Evolutionary conservation across 2,113 vertebrate genomes (phyloP), one percentile per base, ranked within the genome.

Genomic region (Pimephales promelas): DNA sequence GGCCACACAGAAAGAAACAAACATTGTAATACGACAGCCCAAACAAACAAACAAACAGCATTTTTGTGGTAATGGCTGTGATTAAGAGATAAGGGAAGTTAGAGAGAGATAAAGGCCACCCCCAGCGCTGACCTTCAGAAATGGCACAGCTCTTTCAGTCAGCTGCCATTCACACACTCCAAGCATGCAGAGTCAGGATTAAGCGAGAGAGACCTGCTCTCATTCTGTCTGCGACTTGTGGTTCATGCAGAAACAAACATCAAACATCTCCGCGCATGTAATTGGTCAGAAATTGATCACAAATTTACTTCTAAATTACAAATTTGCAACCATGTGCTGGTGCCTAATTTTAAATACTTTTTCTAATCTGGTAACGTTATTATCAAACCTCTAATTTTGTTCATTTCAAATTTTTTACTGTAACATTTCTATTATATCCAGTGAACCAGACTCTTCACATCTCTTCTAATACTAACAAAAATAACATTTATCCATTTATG

Each of bases 41-140:
- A 83, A 84, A 40, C 40, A 88, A 82, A 61, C 80, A 91, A 88
- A 92, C 90, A 90, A 89, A 92, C 88, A 90, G 86, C 80, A 78
- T 89, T 87, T 83, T 75, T 64, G 66, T 83, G 73, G 86, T 92
- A 93, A 93, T 91, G 90, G 92, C 89, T 90, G 90, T 90, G 91
- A 92, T 94, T 93, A 92, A 88, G 86, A 88, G 92, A 91, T 91
- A 90, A 92, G 86, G 70, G 64, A 49, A 6, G 34, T 31, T 85
- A 82, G 86, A 82, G 80, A 83, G 84, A 71, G 81, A 86, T 82
- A 61, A 68, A 70, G 82, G 61, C 66, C 79, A 61, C 43, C 75
- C 80, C 80, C 54, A 3, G 43, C 20, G 77, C 79, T 91, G 91
- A 93, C 92, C 92, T 92, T 90, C 89, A 8, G 28, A 75, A 52